A percentile compares a stretch with the other conserved stretches of the same genome.
Evolutionary conservation across 2,888 invertebrate species (phyloP).

Genomic region (Athalia cordata): DNA sequence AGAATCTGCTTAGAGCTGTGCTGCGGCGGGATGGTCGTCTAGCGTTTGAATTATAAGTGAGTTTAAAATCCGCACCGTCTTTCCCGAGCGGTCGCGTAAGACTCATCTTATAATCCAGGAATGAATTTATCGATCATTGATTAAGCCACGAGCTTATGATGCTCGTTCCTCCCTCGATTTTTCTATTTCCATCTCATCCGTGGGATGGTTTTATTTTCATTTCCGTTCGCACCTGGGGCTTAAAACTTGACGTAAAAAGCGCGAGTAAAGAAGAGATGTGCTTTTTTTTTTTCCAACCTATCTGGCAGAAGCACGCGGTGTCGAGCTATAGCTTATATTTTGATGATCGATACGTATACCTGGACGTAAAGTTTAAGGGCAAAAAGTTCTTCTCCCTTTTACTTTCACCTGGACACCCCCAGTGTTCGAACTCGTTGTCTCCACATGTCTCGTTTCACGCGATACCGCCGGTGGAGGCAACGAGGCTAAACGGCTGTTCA

Average conservation of each 20-base stretch:
- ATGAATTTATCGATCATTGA: constrained; percentile 18
- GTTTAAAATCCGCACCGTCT: constrained; percentile 3
- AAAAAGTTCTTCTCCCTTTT: too few species aligned
- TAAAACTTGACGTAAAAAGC: too few species aligned
- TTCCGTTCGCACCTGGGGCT: too few species aligned
- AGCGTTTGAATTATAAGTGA: constrained; percentile 24
- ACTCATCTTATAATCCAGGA: constrained; percentile 4
- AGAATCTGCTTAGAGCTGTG: not conserved
- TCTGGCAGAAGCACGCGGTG: constrained; percentile 1
- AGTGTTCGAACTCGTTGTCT: constrained; percentile 23
- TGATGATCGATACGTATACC: constrained; percentile 1
- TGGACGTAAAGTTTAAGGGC: not conserved
- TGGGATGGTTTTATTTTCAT: too few species aligned
- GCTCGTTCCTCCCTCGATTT: too few species aligned
- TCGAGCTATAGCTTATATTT: not conserved
- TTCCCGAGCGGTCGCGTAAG: not conserved
- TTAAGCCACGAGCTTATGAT: constrained; percentile 1
- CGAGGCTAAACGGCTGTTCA: constrained; percentile 59
- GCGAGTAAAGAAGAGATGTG: not conserved
- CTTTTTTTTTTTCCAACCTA: not conserved
- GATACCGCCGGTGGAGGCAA: constrained; percentile 56
- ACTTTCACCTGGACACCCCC: constrained; percentile 2
- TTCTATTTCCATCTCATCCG: too few species aligned
- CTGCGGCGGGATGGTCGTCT: not conserved
- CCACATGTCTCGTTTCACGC: constrained; percentile 46